Percentiles rank a stretch among this genome's conserved stretches.
phyloP scores from a whole-genome alignment of 2,797 vertebrate genomes.

The Anguilla megastoma region DNA sequence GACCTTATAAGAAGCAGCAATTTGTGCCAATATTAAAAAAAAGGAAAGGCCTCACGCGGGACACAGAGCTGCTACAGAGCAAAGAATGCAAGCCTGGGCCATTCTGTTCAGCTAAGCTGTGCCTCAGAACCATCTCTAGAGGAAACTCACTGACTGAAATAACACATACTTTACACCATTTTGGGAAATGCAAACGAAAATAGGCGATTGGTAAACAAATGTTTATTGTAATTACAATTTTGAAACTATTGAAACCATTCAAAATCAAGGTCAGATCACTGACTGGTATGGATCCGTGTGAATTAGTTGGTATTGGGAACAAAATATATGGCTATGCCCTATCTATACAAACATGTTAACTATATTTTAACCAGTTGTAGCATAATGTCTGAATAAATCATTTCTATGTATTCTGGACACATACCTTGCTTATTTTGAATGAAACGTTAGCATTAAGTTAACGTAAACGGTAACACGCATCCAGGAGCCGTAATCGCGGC shows the following conservation, averaged over 20 bases:
- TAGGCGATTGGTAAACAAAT: neutral
- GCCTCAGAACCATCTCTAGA: neutral
- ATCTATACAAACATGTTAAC: no score
- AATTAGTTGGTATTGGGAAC: no score
- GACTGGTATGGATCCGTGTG: neutral
- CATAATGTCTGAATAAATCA: no score
- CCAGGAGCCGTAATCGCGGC: no score
- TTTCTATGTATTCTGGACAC: no score
- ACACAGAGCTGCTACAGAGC: neutral
- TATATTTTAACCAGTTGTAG: no score
- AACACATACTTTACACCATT: neutral
- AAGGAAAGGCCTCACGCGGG: neutral
- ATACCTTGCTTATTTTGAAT: no score
- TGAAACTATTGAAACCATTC: neutral
- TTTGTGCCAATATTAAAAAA: neutral
- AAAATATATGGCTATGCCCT: no score
- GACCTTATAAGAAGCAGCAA: neutral
- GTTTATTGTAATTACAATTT: neutral
- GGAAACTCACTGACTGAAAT: neutral
- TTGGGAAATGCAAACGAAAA: neutral
- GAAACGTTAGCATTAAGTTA: no score
- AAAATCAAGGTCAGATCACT: constrained; percentile 24
- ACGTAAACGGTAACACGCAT: no score
- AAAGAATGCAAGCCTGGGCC: neutral
- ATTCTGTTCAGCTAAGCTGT: neutral